Percentiles rank a stretch among this genome's conserved stretches.
Evolutionary conservation across 2,797 vertebrate genomes (phyloP).

Genomic region (Mormyrops attenuatus): DNA sequence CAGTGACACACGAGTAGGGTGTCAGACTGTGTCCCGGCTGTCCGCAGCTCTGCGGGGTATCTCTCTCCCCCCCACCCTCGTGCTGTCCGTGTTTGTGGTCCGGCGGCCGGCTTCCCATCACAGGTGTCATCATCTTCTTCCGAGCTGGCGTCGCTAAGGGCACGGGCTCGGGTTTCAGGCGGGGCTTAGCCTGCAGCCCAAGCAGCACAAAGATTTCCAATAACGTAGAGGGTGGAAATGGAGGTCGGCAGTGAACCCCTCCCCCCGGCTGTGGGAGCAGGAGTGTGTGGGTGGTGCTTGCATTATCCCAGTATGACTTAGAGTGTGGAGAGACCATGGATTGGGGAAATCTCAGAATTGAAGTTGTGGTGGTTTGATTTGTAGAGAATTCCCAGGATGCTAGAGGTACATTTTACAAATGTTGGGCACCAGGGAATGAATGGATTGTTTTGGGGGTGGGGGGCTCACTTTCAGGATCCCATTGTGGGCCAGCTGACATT

Average conservation of each 20-base stretch:
- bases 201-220: neutral
- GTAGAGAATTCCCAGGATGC: neutral
- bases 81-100: neutral
- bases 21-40: neutral
- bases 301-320: neutral
- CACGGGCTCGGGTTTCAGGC: neutral
- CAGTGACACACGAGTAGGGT: neutral
- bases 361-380: neutral
- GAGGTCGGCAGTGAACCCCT: slow-evolving; percentile 36
- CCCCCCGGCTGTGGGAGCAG: neutral
- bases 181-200: neutral
- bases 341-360: neutral
- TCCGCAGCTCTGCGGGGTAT: neutral
- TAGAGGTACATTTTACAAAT: neutral
- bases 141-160: neutral
- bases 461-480: neutral
- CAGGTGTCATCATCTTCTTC: neutral
- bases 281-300: neutral
- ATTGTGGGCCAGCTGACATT: neutral
- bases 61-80: neutral
- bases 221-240: neutral
- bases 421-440: neutral
- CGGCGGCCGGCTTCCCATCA: neutral
- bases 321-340: neutral
- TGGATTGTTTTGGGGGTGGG: neutral